A percentile compares a stretch with the other conserved stretches of the same genome.
Conservation (phyloP, 2,797 vertebrate species). For the Merluccius polli region DNA sequence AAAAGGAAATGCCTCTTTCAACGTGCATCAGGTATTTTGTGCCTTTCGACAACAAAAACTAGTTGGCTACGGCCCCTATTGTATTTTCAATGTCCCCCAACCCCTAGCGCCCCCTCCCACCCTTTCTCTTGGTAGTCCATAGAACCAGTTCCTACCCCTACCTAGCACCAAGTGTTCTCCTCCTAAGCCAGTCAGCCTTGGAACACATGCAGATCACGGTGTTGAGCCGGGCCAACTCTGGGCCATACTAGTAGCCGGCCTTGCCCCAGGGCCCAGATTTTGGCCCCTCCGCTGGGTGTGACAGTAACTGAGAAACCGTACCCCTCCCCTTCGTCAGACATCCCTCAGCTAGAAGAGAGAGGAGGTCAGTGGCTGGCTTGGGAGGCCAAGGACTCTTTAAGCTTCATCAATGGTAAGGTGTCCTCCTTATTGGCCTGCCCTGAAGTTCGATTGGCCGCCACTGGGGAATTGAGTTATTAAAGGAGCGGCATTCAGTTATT, state of each 20-base stretch:
- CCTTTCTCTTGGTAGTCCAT: constrained; percentile 52
- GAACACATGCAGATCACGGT: constrained; percentile 61
- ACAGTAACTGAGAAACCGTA: constrained; percentile 68
- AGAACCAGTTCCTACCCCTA: constrained; percentile 37
- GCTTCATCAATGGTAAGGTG: constrained; percentile 72
- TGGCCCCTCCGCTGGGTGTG: constrained; percentile 24
- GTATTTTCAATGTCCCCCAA: constrained; percentile 39
- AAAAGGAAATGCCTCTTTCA: neutral
- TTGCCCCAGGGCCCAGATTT: neutral
- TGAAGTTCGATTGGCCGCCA: constrained; percentile 42
- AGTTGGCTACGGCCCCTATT: constrained; percentile 28
- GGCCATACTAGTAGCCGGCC: constrained; percentile 17
- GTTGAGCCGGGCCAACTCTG: constrained; percentile 62
- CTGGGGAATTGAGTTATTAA: constrained; percentile 30
- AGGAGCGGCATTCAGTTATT: constrained; percentile 33
- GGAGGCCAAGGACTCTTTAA: constrained; percentile 59
- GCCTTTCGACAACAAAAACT: constrained; percentile 17
- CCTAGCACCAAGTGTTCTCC: constrained; percentile 44
- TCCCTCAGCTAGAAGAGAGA: constrained; percentile 69
- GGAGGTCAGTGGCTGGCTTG: constrained; percentile 68
- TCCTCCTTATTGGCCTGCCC: constrained; percentile 49
- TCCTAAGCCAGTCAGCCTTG: constrained; percentile 56
- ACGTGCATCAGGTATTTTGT: constrained; percentile 60
- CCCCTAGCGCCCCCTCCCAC: constrained; percentile 40
- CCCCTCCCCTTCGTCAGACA: constrained; percentile 66